These are phyloP conservation scores for Myotis daubentonii DNA, from an alignment of 2,797 vertebrate genomes.

Conservation along the genomic window DNA sequence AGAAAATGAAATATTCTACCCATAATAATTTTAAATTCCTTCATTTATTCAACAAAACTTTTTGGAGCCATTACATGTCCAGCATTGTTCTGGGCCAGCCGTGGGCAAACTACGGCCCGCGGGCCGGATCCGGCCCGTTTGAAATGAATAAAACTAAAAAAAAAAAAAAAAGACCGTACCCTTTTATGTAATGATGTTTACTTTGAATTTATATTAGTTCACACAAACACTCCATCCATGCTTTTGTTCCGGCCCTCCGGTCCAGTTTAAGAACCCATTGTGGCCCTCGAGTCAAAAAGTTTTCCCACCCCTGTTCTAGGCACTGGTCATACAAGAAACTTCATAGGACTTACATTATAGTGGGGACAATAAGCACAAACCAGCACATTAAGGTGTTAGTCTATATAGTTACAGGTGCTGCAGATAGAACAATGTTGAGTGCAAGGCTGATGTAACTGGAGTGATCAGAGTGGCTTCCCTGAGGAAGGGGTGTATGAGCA, in stretches of 20 bases:
- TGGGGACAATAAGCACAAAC: neutral
- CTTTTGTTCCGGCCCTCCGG: no score
- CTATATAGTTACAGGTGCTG: neutral
- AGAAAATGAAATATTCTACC: constrained; percentile 30
- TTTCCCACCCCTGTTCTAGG: neutral
- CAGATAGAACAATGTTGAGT: neutral
- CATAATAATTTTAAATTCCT: constrained; percentile 45
- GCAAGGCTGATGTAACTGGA: neutral
- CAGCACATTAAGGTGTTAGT: neutral
- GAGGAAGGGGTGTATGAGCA: neutral
- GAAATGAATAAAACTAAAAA: no score
- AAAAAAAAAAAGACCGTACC: no score
- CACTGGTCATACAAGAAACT: neutral
- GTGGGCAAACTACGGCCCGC: no score
- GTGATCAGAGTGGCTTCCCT: neutral
- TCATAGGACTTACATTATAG: neutral
- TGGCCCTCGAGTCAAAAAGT: no score
- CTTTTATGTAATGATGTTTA: no score
- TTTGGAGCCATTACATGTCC: neutral
- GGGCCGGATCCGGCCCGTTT: no score
- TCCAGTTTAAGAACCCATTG: no score
- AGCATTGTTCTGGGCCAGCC: neutral
- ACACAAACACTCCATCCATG: no score
- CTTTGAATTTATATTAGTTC: no score
- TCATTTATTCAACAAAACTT: constrained; percentile 23